Evolutionary conservation across 2,888 invertebrate species (phyloP), one percentile per base, ranked within the genome.

Genomic region (Augochlorella aurata): DNA sequence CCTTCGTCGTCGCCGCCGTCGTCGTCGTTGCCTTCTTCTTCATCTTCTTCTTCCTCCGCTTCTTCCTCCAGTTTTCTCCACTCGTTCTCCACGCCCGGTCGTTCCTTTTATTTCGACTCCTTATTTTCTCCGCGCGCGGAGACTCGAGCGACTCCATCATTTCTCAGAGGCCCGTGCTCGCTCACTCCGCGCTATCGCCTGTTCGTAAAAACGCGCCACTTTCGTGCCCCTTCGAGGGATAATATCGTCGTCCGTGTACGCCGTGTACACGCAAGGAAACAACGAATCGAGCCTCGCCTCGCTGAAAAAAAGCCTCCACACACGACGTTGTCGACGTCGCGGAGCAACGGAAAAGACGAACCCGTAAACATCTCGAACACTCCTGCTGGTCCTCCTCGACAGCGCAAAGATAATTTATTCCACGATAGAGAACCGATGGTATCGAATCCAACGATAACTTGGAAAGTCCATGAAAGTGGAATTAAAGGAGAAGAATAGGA

Each of bases 31-130:
- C 66, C 63, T 52, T 70, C 54, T 74, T 76, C 82, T 70, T 49
- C 69, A 45, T 63, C 72, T 29, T 73, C 79, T 67, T 77, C 73
- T 50, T 79, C 67, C 24, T 76, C 75, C 61, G 74, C 79, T 82
- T 54, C 73, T 58, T 76, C 79, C 78, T 83, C 85, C 24, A n/a
- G 44, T 18, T 81, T 75, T 83, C 88, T 85, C 79, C 81, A 78
- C 87, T 82, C 79, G 81, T 80, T 84, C 86, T 84, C 85, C 83
- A 14, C 66, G 80, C 85, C 85, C 84, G 84, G 79, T 12, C 70
- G 52, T 87, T 87, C 85, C 89, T 90, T 90, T 90, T 89, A 90
- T 90, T 91, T 90, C 89, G 87, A 84, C 85, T 89, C 88, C 87
- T 90, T 88, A 87, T 88, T 91, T 88, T 84, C 85, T 88, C 78